Evolutionary conservation across 2,113 vertebrate genomes (phyloP).

Genomic region (Balaenoptera acutorostrata): DNA sequence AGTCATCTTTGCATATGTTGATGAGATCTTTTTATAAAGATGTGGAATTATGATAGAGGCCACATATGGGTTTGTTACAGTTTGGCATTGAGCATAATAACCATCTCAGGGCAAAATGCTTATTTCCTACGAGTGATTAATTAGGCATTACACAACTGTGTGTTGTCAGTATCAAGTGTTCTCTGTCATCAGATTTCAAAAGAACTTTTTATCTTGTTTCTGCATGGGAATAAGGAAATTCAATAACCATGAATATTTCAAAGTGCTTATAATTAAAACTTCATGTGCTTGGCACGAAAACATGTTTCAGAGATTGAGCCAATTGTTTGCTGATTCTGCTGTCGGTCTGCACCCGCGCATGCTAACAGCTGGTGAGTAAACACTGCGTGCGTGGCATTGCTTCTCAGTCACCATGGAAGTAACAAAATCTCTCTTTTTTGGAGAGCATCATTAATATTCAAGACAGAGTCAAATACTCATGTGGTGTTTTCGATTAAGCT

Average conservation of each 20-base stretch:
- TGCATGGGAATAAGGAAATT: conserved; percentile 72
- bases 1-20: not conserved
- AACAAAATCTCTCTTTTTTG: not conserved
- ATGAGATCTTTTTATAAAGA: not conserved
- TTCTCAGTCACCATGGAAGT: conserved; percentile 39
- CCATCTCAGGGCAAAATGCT: conserved; percentile 55
- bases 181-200: conserved; percentile 80
- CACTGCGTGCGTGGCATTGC: not conserved
- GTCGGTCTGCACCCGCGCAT: conserved; percentile 11
- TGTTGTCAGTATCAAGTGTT: conserved; percentile 74
- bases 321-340: conserved; percentile 66
- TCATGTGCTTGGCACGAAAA: conserved; percentile 76
- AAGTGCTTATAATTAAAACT: conserved; percentile 81
- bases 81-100: conserved; percentile 47
- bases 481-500: not conserved
- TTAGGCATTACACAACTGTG: conserved; percentile 54
- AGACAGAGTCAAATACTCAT: conserved; percentile 23
- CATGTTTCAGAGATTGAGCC: conserved; percentile 39
- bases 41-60: not conserved
- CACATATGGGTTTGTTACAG: conserved; percentile 1
- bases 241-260: conserved; percentile 79
- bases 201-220: conserved; percentile 78
- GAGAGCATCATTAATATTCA: conserved; percentile 50
- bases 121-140: conserved; percentile 78
- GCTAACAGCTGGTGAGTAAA: conserved; percentile 70